phyloP scores from a whole-genome alignment of 2,113 vertebrate genomes.

The Naja naja region DNA sequence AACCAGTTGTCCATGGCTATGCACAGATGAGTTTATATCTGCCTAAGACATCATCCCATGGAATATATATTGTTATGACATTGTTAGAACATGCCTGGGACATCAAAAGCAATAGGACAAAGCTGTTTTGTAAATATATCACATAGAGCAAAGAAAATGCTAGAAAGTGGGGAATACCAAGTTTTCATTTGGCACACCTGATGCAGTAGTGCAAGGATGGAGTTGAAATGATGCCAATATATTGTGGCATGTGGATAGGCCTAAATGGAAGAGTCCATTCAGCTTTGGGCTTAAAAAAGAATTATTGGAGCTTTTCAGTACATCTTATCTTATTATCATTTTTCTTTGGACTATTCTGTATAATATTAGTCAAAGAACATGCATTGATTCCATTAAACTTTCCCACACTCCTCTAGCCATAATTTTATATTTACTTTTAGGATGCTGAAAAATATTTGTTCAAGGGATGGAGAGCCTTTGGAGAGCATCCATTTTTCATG shows the following conservation, averaged over 20 bases:
- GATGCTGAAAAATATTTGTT: background rate
- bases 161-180: background rate
- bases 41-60: background rate
- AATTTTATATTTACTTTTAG: background rate
- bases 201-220: background rate
- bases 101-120: background rate
- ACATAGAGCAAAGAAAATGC: background rate
- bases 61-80: background rate
- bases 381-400: background rate
- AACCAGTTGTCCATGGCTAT: background rate
- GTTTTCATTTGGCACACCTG: background rate
- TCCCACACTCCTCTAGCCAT: background rate
- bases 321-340: background rate
- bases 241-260: background rate
- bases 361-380: background rate
- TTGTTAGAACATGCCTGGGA: background rate
- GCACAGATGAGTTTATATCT: background rate
- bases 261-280: background rate
- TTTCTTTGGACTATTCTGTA: background rate
- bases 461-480: background rate
- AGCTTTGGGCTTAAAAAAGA: background rate
- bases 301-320: background rate
- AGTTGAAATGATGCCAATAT: background rate
- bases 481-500: background rate
- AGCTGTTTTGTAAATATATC: background rate